These are phyloP conservation scores for Perizoma flavofasciatum DNA, from an alignment of 2,888 invertebrate genomes.

Conservation along the genomic window DNA sequence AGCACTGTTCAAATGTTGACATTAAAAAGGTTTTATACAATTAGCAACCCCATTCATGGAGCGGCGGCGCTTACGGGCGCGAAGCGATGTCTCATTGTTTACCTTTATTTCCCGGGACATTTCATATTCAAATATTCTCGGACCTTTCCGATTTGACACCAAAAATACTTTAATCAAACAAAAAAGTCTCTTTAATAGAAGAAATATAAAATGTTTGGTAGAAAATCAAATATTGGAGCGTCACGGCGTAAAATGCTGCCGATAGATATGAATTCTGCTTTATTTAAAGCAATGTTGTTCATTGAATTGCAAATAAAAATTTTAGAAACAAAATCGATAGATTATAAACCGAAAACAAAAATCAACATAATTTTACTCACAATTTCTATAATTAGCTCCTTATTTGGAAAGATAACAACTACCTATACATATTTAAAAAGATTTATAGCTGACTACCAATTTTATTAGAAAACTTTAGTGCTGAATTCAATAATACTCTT, in stretches of 20 bases:
- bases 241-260: constrained; percentile 7
- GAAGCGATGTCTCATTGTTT: constrained; percentile 15
- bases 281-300: constrained; percentile 10
- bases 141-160: constrained; percentile 11
- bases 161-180: constrained; percentile 8
- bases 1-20: too few species aligned
- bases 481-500: too few species aligned
- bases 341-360: too few species aligned
- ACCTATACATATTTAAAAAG: too few species aligned
- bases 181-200: constrained; percentile 12
- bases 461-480: too few species aligned
- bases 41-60: too few species aligned
- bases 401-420: too few species aligned
- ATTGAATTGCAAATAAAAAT: constrained; percentile 8
- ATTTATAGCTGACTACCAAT: too few species aligned
- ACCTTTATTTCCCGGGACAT: constrained; percentile 21
- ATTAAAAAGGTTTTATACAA: too few species aligned
- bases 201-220: constrained; percentile 17
- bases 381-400: too few species aligned
- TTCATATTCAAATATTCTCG: constrained; percentile 24
- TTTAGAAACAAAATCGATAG: neutral
- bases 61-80: neutral
- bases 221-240: constrained; percentile 24
- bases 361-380: too few species aligned
- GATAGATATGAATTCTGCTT: constrained; percentile 17